Evolutionary conservation across 2,797 vertebrate species (phyloP).

Genomic region (Limosa lapponica): DNA sequence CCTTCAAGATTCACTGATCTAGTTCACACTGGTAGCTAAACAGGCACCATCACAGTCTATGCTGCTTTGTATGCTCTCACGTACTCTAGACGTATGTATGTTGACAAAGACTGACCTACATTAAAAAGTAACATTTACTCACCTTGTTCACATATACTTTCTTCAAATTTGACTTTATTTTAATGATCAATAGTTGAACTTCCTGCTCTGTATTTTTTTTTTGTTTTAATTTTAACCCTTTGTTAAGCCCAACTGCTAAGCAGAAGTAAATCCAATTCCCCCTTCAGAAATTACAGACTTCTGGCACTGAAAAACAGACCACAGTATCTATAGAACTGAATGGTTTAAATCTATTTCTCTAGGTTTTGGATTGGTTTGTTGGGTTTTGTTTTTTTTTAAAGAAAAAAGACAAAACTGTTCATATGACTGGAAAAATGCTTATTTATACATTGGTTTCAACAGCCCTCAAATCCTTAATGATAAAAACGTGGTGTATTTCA

Average conservation of each 20-base stretch:
- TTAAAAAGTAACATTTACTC: background rate
- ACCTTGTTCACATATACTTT: background rate
- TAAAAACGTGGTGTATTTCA: background rate
- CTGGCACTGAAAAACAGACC: background rate
- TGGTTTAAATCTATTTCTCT: background rate
- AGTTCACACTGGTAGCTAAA: background rate
- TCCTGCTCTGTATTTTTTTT: background rate
- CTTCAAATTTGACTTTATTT: background rate
- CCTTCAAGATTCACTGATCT: background rate
- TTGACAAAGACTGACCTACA: background rate
- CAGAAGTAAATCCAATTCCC: background rate
- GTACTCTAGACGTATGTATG: accelerated
- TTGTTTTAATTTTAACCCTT: background rate
- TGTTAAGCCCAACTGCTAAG: background rate
- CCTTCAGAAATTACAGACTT: background rate
- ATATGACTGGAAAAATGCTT: background rate
- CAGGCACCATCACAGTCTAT: background rate
- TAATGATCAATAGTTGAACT: background rate
- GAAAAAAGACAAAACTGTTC: background rate
- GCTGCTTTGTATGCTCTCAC: accelerated
- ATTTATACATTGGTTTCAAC: background rate
- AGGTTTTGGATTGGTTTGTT: background rate
- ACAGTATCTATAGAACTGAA: background rate
- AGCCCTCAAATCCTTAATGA: background rate
- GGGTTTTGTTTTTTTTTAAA: too few relatives aligned